A percentile compares a stretch with the other conserved stretches of the same genome.
These are phyloP conservation scores for Hypercompe scribonia DNA, from an alignment of 2,888 invertebrate genomes.

Conservation along the genomic window DNA sequence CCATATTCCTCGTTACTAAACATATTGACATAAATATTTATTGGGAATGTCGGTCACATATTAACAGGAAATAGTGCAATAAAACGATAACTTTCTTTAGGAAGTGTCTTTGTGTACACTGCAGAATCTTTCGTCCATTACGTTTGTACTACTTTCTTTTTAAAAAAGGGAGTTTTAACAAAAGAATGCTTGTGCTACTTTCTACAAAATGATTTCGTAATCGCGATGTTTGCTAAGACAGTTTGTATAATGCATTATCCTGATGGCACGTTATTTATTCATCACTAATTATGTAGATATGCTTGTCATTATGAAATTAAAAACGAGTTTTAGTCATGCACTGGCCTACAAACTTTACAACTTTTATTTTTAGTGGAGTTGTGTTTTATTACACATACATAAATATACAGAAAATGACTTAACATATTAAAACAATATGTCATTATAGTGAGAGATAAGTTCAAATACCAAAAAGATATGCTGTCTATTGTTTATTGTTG, in stretches of 20 bases:
- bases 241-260: constrained; percentile 53
- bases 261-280: constrained; percentile 15
- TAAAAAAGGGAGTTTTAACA: constrained; percentile 16
- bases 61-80: constrained; percentile 30
- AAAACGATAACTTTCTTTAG: constrained; percentile 29
- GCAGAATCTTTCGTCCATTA: constrained; percentile 12
- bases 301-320: constrained; percentile 20
- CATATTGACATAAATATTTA: neutral
- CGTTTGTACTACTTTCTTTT: constrained; percentile 18
- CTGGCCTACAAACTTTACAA: neutral
- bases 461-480: neutral
- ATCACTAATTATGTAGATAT: neutral
- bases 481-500: neutral
- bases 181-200: constrained; percentile 59
- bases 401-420: neutral
- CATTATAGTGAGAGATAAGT: constrained; percentile 2
- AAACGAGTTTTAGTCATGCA: neutral
- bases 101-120: constrained; percentile 2
- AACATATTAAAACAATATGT: neutral
- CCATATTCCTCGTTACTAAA: constrained; percentile 29
- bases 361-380: neutral
- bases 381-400: neutral
- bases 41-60: neutral
- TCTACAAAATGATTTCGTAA: constrained; percentile 58
- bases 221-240: constrained; percentile 31